Percentiles rank a stretch among this genome's conserved stretches.
Evolutionary conservation across 1,140 invertebrate species (phyloP).

Genomic region (Batillaria attramentaria): DNA sequence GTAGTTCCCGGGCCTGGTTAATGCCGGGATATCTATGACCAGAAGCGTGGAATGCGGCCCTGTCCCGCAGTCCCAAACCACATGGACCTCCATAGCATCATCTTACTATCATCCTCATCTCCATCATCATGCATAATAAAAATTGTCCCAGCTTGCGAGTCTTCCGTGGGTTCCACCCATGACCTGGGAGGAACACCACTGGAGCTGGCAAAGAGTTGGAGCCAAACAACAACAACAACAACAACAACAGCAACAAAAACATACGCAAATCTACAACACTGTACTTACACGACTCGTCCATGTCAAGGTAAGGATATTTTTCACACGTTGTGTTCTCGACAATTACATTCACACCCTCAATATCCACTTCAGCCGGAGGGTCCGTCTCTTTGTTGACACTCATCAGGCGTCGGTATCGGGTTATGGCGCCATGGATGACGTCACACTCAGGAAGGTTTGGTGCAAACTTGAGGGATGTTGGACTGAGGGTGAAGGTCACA

Average conservation of each 20-base stretch:
- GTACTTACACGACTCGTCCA: conserved; percentile 48
- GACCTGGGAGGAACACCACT: background rate
- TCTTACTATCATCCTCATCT: background rate
- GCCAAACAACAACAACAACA: too few species aligned
- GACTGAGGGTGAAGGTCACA: background rate
- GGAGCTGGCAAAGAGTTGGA: background rate
- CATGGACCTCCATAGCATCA: too few species aligned
- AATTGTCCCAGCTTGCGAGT: background rate
- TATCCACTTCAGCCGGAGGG: background rate
- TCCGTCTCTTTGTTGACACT: background rate
- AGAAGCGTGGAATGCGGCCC: too few species aligned
- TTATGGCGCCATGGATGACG: background rate
- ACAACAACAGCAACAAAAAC: too few species aligned
- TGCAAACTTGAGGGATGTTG: background rate
- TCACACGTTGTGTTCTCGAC: conserved; percentile 42
- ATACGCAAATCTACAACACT: background rate
- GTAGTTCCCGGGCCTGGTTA: too few species aligned
- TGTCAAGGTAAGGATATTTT: conserved; percentile 36
- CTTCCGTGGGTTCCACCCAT: background rate
- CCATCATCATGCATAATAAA: background rate
- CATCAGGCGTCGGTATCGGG: background rate
- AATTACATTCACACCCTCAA: background rate
- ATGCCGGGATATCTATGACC: too few species aligned
- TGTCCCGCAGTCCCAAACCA: too few species aligned
- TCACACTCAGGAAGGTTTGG: conserved; percentile 4